Conservation (phyloP, 2,113 vertebrate genomes). For the Lagopus leucura region DNA sequence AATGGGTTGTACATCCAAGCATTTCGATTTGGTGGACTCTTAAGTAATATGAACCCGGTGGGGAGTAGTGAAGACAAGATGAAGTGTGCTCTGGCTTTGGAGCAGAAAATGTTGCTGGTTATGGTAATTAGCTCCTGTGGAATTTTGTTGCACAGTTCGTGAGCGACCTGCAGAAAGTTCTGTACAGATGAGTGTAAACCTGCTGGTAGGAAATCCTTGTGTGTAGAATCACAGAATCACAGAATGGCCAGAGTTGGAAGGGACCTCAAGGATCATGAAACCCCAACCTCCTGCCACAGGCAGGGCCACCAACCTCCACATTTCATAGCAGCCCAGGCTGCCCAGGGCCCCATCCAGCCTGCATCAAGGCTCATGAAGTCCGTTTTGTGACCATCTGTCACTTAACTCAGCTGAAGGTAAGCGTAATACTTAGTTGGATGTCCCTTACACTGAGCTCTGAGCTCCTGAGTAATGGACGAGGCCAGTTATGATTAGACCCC, state of each 20-base stretch:
- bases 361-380: background rate
- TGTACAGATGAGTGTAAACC: background rate
- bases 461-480: background rate
- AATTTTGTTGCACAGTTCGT: background rate
- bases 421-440: too few species aligned
- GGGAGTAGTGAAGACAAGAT: background rate
- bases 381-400: background rate
- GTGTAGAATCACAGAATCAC: background rate
- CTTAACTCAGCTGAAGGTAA: background rate
- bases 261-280: too few species aligned
- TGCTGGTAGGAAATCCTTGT: background rate
- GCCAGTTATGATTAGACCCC: background rate
- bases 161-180: background rate
- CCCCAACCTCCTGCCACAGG: too few species aligned
- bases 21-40: background rate
- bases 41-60: accelerated
- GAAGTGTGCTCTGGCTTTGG: background rate
- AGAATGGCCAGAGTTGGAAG: too few species aligned
- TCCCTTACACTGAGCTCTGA: background rate
- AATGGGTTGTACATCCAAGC: background rate
- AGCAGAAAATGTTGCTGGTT: background rate
- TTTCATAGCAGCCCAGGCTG: too few species aligned
- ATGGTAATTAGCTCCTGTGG: background rate
- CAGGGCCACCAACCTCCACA: too few species aligned
- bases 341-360: too few species aligned